phyloP scores from a whole-genome alignment of 1,140 invertebrate species.

The Homarus americanus region DNA sequence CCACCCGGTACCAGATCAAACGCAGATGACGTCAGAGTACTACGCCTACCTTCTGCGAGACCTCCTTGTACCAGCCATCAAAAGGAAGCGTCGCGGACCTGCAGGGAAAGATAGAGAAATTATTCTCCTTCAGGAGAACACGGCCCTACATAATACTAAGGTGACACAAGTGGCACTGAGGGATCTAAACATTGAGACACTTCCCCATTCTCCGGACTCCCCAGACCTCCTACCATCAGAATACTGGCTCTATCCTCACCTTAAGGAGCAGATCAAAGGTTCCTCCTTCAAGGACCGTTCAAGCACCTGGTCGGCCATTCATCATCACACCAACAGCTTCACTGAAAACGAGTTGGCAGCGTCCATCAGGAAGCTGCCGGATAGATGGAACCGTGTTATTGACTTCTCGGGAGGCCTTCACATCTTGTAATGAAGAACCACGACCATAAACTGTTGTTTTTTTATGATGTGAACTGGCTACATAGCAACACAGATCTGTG shows the following conservation, averaged over 20 bases:
- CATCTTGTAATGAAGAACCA: conserved; percentile 39
- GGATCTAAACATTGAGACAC: conserved; percentile 52
- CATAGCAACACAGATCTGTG: background rate
- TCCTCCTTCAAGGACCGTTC: conserved; percentile 57
- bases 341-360: conserved; percentile 53
- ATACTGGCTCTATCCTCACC: conserved; percentile 61
- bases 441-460: background rate
- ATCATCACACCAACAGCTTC: conserved; percentile 57
- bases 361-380: conserved; percentile 55
- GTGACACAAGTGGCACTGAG: conserved; percentile 37
- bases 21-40: conserved; percentile 53
- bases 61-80: conserved; percentile 58
- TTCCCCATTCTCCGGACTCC: conserved; percentile 59
- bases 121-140: conserved; percentile 55
- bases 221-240: conserved; percentile 61
- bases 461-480: background rate
- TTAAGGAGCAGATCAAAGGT: conserved; percentile 35
- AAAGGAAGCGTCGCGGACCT: conserved; percentile 27
- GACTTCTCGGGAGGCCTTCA: conserved; percentile 68
- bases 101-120: conserved; percentile 30
- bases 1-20: conserved; percentile 62
- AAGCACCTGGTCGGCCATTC: conserved; percentile 62
- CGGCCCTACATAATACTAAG: conserved; percentile 51
- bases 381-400: conserved; percentile 63
- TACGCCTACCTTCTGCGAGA: conserved; percentile 60